These are phyloP conservation scores for Engystomops pustulosus DNA, from an alignment of 2,113 vertebrate genomes.

Conservation along the genomic window DNA sequence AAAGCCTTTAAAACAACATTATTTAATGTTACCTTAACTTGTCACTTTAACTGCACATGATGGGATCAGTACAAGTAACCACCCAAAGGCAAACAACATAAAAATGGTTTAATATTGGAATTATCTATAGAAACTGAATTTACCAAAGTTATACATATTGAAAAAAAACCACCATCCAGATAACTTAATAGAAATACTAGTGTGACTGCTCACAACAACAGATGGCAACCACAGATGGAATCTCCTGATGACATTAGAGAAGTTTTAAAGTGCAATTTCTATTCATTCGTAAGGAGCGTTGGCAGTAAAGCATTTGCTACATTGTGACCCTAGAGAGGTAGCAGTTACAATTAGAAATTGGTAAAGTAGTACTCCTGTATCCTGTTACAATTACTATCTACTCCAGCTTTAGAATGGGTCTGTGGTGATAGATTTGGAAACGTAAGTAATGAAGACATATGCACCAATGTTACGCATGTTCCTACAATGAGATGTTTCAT, in stretches of 20 bases:
- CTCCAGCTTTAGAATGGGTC: background rate
- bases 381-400: background rate
- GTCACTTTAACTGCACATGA: too few species aligned
- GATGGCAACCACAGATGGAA: conserved; percentile 53
- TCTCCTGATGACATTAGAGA: conserved; percentile 20
- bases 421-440: conserved; percentile 9
- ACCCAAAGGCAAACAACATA: too few species aligned
- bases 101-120: too few species aligned
- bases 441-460: background rate
- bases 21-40: too few species aligned
- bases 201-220: conserved; percentile 17
- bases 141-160: background rate
- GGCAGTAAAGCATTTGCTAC: conserved; percentile 21
- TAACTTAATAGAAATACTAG: background rate
- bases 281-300: background rate
- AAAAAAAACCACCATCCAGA: background rate
- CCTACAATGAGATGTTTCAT: background rate
- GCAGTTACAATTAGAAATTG: conserved; percentile 13
- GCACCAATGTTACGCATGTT: background rate
- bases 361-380: background rate
- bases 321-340: conserved; percentile 1
- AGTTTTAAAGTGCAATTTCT: conserved; percentile 33
- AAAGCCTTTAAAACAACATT: too few species aligned
- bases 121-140: background rate
- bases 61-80: too few species aligned